Base-by-base conservation (phyloP, 1,140 invertebrate species). In the Antheraea pernyi region DNA sequence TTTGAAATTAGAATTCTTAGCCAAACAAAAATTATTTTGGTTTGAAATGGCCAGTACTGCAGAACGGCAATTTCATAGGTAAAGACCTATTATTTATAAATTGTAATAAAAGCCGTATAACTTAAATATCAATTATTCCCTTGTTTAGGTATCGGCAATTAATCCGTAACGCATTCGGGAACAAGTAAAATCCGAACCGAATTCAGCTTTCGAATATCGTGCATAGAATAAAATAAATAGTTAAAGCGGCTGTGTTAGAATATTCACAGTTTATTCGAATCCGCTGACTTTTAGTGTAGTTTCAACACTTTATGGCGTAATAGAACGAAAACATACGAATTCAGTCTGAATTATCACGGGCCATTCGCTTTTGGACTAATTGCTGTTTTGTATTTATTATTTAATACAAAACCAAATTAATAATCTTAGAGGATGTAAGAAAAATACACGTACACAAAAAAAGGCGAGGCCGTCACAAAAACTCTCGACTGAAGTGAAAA, bases 251-350 rank as follows among this genome's bases (percentile, higher is more conserved):
- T 7, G 39, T 4, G 39, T 42, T 8, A 42, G 19, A 61, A 10
- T 61, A 61, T 61, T 61, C 59, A 59, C 59, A 19, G 5, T 62
- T 72, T 68, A 62, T 64, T 10, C 19, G 5, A 39, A 71, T 59
- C 58, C 0, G 46, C 13, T 53, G 46, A 53, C 46, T 53, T 53
- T 53, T 6, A 9, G 46, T n/a, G 46, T 13, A 53, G 39, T 11
- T 42, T 42, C 11, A 42, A 11, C 46, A n/a, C 13, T 53, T 53
- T 53, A 53, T 13, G 16, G 46, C 16, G 16, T 53, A 1, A 11
- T 11, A 13, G 13, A 53, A 13, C 16, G 0, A 53, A 53, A 53
- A 53, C 16, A 53, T 13, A 53, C 46, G 10, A 53, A 53, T 53
- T 53, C 46, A 16, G 7, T n/a, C 46, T 53, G 16, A 53, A 11